phyloP scores from a whole-genome alignment of 2,888 invertebrate genomes.

The Acleris emargana region DNA sequence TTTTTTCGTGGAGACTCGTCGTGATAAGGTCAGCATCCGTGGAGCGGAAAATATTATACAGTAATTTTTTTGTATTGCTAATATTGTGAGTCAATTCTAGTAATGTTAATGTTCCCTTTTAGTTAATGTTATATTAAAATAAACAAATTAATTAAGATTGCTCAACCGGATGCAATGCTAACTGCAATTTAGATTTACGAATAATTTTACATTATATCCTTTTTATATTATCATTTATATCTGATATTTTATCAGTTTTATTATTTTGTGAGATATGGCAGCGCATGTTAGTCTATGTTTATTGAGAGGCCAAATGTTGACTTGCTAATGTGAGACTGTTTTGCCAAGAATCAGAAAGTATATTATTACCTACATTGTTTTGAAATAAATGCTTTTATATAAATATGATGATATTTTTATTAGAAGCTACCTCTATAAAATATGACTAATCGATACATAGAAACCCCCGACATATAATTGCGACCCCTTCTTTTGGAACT shows the following conservation, averaged over 20 bases:
- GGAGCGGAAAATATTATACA: constrained; percentile 53
- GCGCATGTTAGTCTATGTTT: constrained; percentile 82
- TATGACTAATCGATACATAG: too few relatives aligned
- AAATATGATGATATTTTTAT: constrained; percentile 47
- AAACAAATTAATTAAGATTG: constrained; percentile 80
- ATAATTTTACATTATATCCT: constrained; percentile 75
- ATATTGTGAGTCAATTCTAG: constrained; percentile 82
- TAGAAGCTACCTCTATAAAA: not conserved
- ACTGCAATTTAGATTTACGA: constrained; percentile 75
- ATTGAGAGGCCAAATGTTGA: constrained; percentile 84
- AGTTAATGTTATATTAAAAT: constrained; percentile 78
- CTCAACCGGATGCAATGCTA: constrained; percentile 82
- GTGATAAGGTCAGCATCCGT: constrained; percentile 76
- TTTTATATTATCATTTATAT: constrained; percentile 74
- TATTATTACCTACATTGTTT: constrained; percentile 84
- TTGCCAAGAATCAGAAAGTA: constrained; percentile 84
- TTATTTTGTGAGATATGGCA: constrained; percentile 81
- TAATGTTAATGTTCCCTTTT: constrained; percentile 78
- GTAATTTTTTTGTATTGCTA: constrained; percentile 72
- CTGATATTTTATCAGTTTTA: constrained; percentile 72
- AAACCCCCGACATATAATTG: too few relatives aligned
- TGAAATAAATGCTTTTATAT: constrained; percentile 84
- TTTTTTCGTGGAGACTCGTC: constrained; percentile 70
- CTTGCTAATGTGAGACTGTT: constrained; percentile 84
- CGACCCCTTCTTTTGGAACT: too few relatives aligned